phyloP scores from a whole-genome alignment of 2,888 invertebrate species.

The Listrodromus nycthemerus region DNA sequence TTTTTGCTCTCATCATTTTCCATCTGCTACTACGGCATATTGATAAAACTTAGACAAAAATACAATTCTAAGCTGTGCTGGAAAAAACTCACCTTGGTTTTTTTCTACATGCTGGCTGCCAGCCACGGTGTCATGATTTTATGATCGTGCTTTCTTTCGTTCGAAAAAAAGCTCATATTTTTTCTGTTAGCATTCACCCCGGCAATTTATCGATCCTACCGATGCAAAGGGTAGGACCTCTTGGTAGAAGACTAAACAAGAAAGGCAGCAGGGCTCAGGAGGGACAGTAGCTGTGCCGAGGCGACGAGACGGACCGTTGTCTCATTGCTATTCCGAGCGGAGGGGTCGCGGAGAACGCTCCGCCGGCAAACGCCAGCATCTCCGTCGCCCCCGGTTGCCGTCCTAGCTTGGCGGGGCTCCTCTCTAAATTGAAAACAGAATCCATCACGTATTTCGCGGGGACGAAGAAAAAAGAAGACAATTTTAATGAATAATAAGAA shows the following conservation, averaged over 20 bases:
- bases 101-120: background rate
- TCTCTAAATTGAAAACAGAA: constrained; percentile 84
- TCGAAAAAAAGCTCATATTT: background rate
- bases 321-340: constrained; percentile 83
- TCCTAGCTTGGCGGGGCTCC: constrained; percentile 81
- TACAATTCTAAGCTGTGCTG: background rate
- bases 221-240: constrained; percentile 59
- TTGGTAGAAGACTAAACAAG: constrained; percentile 45
- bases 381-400: constrained; percentile 72
- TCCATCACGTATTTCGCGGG: constrained; percentile 84
- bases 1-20: background rate
- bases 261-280: constrained; percentile 36
- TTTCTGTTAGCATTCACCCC: constrained; percentile 13
- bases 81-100: background rate
- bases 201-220: constrained; percentile 60
- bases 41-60: background rate
- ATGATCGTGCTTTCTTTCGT: background rate
- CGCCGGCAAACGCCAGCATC: constrained; percentile 48
- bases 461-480: constrained; percentile 75
- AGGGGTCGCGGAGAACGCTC: constrained; percentile 56
- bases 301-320: constrained; percentile 67
- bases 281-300: constrained; percentile 47
- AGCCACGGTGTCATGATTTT: constrained; percentile 4
- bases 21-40: background rate
- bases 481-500: constrained; percentile 84